A percentile compares a stretch with the other conserved stretches of the same genome.
phyloP scores from a whole-genome alignment of 2,888 invertebrate species.

The Caenorhabditis becei region DNA sequence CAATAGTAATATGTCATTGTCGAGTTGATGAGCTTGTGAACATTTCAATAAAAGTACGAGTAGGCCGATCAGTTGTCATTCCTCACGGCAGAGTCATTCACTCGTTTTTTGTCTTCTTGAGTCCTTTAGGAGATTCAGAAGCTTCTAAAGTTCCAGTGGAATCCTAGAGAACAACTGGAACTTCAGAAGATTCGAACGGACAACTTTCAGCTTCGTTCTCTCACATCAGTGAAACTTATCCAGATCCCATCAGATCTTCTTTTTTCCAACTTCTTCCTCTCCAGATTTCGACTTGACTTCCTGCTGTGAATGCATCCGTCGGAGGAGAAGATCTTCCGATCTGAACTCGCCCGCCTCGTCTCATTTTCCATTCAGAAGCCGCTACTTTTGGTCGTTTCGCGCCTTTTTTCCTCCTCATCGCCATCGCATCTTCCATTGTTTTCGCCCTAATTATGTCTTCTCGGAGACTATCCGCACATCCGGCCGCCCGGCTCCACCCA shows the following conservation, averaged over 20 bases:
- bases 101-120: no score
- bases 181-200: background rate
- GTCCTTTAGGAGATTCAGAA: no score
- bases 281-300: conserved; percentile 9
- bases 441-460: conserved; percentile 43
- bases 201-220: background rate
- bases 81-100: background rate
- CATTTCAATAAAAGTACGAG: conserved; percentile 49
- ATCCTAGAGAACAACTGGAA: background rate
- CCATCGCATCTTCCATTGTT: conserved; percentile 39
- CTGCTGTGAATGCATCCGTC: conserved; percentile 28
- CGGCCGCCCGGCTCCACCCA: conserved; percentile 29
- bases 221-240: background rate
- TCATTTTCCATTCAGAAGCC: conserved; percentile 6
- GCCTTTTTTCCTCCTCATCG: conserved; percentile 30
- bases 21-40: conserved; percentile 53
- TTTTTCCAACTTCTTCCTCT: background rate
- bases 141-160: no score
- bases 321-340: conserved; percentile 2
- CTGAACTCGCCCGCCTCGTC: conserved; percentile 14
- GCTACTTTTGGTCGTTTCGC: conserved; percentile 36
- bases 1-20: conserved; percentile 51
- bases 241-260: background rate
- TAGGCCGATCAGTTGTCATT: background rate
- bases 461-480: conserved; percentile 22